Evolutionary conservation across 1,140 invertebrate species (phyloP), one percentile per base, ranked within the genome.

Genomic region (Condylostylus longicornis): DNA sequence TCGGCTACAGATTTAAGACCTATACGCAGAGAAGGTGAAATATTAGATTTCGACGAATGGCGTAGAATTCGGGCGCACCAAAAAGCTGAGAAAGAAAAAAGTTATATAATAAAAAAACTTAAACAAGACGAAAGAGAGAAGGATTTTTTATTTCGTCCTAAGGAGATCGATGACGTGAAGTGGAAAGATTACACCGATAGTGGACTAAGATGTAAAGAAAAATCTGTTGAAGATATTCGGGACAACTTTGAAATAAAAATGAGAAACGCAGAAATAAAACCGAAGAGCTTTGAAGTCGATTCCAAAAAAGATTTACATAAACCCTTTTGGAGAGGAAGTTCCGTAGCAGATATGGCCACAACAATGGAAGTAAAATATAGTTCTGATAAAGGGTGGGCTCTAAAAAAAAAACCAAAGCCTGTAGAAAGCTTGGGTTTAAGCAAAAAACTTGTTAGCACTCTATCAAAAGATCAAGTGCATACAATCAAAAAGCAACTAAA

Each of bases 21-120:
- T 3, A 66, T 79, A 47, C 61, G 72, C 48, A 76, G 67, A 54
- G 71, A 76, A 47, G 78, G 82, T 53, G 77, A 82, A 48, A 75
- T 87, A 18, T 77, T 86, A 45, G 83, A 88, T 64, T 89, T 82
- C 54, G 84, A 89, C 48, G 70, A 77, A 28, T 89, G 85, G 84
- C 82, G 77, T 55, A 74, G 75, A 55, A 68, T 87, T 15, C 62
- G 83, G 39, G 68, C 71, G n/a, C 74, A 80, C 41, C 79, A 86
- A 60, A 72, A 75, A 44, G 82, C 81, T 3, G 80, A 88, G 54
- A 72, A 79, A 50, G 88, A 93, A 55, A 61, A 93, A 30, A 72
- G 79, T 40, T 66, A 69, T 38, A 60, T 94, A 18, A 82, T 87
- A 44, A 66, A 65, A 28, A 84, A 89, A 61, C 62, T 93, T 3